Base-by-base conservation (phyloP, 1,140 invertebrate genomes). In the Drosophila serrata region DNA sequence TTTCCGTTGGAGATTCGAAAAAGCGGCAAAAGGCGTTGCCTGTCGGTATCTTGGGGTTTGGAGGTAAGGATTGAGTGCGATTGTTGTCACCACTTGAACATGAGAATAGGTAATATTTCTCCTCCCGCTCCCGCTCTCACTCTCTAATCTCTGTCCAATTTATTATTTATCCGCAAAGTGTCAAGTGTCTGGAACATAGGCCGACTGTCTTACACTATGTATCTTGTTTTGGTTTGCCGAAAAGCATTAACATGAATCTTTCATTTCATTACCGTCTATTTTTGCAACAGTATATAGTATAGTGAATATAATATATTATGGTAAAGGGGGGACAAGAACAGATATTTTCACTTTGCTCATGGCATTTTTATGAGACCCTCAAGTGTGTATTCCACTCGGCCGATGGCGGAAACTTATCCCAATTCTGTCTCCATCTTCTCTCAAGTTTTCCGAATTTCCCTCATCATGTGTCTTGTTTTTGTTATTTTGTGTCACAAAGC, bases 1-100 rank as follows among this genome's bases (percentile, higher is more conserved):
- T 76, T 68, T 77, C 48, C 33, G 57, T 60, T 51, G 39, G 27
- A 60, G 24, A 69, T 77, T 77, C 58, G 74, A 77, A 77, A 77
- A 35, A 55, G 70, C 51, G 19, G 17, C 19, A 37, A 29, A 62
- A 76, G 74, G 55, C 74, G 55, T 76, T 68, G 74, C 13, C 56
- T 64, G 29, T 29, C 57, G 13, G 7, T 33, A 15, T 22, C 19
- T 4, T 7, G 12, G 17, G 40, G 11, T 12, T 3, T 5, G n/a
- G 13, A 59, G 68, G 42, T 70, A 40, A 70, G 45, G 45, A 46
- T 49, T 33, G 22, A 57, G 27, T 63, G 65, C 29, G 22, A 69
- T 27, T 69, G 29, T 59, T 58, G 37, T 40, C 35, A 35, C 13
- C 33, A 53, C 49, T 53, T 1, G 4, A n/a, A 11, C 13, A 1